These are phyloP conservation scores for Gephyroberyx darwinii DNA, from an alignment of 2,797 vertebrate genomes.

Conservation along the genomic window DNA sequence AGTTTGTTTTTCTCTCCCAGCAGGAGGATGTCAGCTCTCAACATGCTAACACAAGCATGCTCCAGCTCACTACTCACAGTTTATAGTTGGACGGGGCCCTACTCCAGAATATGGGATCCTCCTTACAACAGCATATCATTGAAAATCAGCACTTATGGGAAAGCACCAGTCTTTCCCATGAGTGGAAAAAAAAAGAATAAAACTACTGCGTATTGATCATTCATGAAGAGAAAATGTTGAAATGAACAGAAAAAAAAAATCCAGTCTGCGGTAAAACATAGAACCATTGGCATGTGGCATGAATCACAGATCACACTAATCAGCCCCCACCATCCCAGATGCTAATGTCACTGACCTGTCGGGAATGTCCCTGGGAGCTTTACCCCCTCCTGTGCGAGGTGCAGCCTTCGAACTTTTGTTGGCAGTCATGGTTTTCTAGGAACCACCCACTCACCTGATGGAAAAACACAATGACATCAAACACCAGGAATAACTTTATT, in stretches of 20 bases:
- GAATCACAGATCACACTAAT: constrained; percentile 21
- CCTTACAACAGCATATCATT: constrained; percentile 56
- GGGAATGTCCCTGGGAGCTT: constrained; percentile 85
- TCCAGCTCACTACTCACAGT: constrained; percentile 55
- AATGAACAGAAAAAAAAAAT: not conserved
- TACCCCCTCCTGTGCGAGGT: constrained; percentile 89
- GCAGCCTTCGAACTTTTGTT: constrained; percentile 94
- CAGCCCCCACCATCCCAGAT: constrained; percentile 8
- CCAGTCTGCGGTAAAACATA: constrained; percentile 6
- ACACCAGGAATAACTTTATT: not conserved
- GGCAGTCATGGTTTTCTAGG: constrained; percentile 94
- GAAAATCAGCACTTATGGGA: constrained; percentile 32
- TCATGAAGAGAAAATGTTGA: not conserved
- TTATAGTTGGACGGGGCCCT: constrained; percentile 55
- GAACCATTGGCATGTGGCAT: constrained; percentile 7
- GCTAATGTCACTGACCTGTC: constrained; percentile 87
- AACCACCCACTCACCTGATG: constrained; percentile 82
- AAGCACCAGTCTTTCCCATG: constrained; percentile 34
- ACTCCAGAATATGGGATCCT: constrained; percentile 60
- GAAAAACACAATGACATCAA: constrained; percentile 56
- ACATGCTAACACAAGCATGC: constrained; percentile 69
- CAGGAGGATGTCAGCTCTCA: constrained; percentile 62
- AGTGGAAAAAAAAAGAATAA: constrained; percentile 14
- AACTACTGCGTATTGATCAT: constrained; percentile 3
- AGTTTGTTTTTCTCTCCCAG: constrained; percentile 52